Evolutionary conservation across 2,113 vertebrate species (phyloP), one percentile per base, ranked within the genome.

Genomic region (Clarias batrachus): DNA sequence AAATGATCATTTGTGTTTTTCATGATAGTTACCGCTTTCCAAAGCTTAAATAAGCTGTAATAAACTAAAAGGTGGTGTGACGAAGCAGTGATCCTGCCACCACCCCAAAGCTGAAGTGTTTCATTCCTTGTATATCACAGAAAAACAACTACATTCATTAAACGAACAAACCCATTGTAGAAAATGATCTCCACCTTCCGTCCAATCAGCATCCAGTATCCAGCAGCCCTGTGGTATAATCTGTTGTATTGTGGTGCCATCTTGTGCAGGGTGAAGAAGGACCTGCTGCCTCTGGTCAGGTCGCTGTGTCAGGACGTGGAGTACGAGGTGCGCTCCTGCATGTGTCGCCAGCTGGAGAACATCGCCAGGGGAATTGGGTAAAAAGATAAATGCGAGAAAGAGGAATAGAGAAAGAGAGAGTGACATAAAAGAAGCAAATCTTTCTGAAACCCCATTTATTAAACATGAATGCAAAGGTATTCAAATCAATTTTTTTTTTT

Each of bases 221-320:
- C 25, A 27, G 37, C 33, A 23, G 70, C 0, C 0, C 2, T 17
- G 19, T 4, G 37, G 21, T 76, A 1, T 12, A 74, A 5, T 4
- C 10, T 0, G 19, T 30, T 54, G 25, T 68, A 9, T 30, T 54
- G 52, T 41, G 59, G 57, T 52, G 41, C 25, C 77, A 14, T 57
- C 54, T 9, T 87, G 41, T 90, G 60, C 91, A 98, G 97, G 90
- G 93, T 98, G 91, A 98, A 97, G 92, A 96, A 95, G 91, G 97
- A 99, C 89, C 95, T 99, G 90, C 93, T 99, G 92, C 97, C 97
- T 0, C 80, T 98, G 92, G 96, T 97, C 90, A 97, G 96, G 88
- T 96, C 97, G 52, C 92, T 98, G 73, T 98, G 97, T 93, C 97
- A 96, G 91, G 97, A 99, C 79, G 94, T 95, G 83, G 97, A 98